Evolutionary conservation across 2,113 vertebrate species (phyloP).

Genomic region (Synchiropus splendidus): DNA sequence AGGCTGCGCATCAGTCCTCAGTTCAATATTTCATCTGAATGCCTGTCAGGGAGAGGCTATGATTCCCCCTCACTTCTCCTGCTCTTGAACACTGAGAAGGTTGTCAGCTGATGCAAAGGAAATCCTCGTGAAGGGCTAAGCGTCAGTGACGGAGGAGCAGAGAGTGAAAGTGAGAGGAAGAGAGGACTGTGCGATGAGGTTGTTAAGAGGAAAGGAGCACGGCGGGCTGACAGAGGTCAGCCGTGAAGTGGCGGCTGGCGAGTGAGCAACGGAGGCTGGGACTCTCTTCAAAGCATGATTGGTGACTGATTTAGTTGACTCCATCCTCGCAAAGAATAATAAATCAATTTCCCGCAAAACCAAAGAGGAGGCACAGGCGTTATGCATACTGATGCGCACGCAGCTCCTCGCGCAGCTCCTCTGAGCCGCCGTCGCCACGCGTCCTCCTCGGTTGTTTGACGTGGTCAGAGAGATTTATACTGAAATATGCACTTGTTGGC

Average conservation of each 20-base stretch:
- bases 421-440: slow-evolving; percentile 5
- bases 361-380: slow-evolving; percentile 1
- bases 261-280: slow-evolving; percentile 20
- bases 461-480: too few relatives aligned
- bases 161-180: slow-evolving; percentile 13
- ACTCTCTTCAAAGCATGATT: slow-evolving; percentile 36
- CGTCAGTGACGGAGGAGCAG: slow-evolving; percentile 28
- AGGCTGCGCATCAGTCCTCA: slow-evolving; percentile 8
- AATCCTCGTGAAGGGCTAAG: slow-evolving; percentile 26
- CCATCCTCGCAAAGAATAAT: slow-evolving; percentile 29
- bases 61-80: slow-evolving; percentile 17
- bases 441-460: slow-evolving; percentile 11
- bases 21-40: slow-evolving; percentile 38
- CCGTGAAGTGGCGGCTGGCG: slow-evolving; percentile 8
- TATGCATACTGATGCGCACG: slow-evolving; percentile 25
- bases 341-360: slow-evolving; percentile 16
- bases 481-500: too few relatives aligned
- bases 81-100: slow-evolving; percentile 19
- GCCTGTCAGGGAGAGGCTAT: slow-evolving; percentile 27
- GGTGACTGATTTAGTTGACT: slow-evolving; percentile 33
- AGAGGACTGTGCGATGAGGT: slow-evolving; percentile 30
- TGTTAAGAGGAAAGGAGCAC: slow-evolving; percentile 51
- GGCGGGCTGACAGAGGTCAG: slow-evolving; percentile 42
- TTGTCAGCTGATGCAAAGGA: slow-evolving; percentile 50
- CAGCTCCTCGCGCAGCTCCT: slow-evolving; percentile 4